Evolutionary conservation across 2,888 invertebrate genomes (phyloP), one percentile per base, ranked within the genome.

Genomic region (Odontomyia ornata): DNA sequence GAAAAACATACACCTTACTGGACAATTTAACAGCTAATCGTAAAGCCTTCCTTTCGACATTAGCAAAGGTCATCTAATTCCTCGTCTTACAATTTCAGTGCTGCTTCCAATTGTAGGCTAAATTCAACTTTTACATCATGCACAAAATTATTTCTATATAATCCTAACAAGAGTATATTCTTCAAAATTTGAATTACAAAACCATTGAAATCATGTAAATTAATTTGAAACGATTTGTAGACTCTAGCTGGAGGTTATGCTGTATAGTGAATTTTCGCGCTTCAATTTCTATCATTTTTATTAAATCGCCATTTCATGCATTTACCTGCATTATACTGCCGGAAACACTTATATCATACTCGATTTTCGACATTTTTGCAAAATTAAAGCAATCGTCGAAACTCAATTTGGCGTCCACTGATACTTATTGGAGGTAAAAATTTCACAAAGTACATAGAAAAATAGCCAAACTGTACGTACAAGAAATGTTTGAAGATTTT

Each of bases 261-360:
- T 36, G 36, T 36, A 18, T 30, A 73, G 60, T 27, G 9, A 60
- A 36, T 73, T 72, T 73, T 73, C 69, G 57, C 73, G 57, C 73
- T 73, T 36, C 25, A 72, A 64, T 57, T 75, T 25, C 76, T 71
- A 79, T 47, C n/a, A 18, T 60, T 25, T 7, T 5, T 13, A 13
- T 25, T 25, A 15, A 5, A 46, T 11, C 21, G 11, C 21, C 13
- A 52, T 71, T n/a, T 30, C 81, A 15, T 27, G 9, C 28, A 89
- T 92, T 90, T 88, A 95, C 95, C 89, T 95, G 94, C 95, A 95
- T 95, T 79, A 95, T 89, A 80, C 95, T 93, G 80, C 94, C 93
- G 79, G 93, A 92, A 80, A 91, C 91, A 84, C 93, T 93, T 82
- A 94, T 88, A 87, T 94, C 94, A 85, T 94, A 93, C 81, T 92